These are phyloP conservation scores for Trogon surrucura DNA, from an alignment of 2,113 vertebrate genomes.

Conservation along the genomic window DNA sequence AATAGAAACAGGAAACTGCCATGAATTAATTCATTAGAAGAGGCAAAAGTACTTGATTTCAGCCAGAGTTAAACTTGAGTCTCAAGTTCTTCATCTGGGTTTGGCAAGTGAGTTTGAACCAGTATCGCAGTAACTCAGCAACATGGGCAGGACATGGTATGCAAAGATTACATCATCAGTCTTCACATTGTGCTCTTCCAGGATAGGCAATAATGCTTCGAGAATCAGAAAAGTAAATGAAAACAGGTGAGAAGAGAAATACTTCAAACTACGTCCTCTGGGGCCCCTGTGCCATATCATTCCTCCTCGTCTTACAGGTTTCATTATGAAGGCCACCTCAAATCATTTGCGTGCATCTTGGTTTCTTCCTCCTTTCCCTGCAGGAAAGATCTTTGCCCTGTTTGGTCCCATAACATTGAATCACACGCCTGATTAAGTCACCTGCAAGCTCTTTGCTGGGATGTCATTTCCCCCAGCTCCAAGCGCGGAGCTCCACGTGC, in stretches of 20 bases:
- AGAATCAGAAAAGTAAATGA: not conserved
- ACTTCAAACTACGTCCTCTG: not conserved
- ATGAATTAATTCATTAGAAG: not conserved
- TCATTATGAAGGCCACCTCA: not conserved
- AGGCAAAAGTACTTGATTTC: not conserved
- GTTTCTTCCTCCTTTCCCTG: not conserved
- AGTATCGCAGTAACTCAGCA: not conserved
- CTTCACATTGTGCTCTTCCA: fast-evolving
- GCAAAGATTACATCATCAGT: not conserved
- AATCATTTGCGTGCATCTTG: not conserved
- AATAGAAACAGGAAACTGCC: not conserved
- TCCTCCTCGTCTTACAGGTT: not conserved
- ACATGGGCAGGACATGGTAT: not conserved
- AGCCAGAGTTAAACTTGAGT: not conserved
- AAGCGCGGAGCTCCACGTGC: not conserved
- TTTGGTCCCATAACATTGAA: not conserved
- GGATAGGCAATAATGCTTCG: not conserved
- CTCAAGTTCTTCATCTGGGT: not conserved
- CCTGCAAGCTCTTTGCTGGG: not conserved
- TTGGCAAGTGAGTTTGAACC: not conserved
- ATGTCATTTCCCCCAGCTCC: not conserved
- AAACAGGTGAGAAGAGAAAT: not conserved
- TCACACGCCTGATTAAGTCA: not conserved
- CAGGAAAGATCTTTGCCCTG: not conserved
- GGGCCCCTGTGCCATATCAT: not conserved